phyloP scores from a whole-genome alignment of 1,140 invertebrate species.

The Magallana angulata region DNA sequence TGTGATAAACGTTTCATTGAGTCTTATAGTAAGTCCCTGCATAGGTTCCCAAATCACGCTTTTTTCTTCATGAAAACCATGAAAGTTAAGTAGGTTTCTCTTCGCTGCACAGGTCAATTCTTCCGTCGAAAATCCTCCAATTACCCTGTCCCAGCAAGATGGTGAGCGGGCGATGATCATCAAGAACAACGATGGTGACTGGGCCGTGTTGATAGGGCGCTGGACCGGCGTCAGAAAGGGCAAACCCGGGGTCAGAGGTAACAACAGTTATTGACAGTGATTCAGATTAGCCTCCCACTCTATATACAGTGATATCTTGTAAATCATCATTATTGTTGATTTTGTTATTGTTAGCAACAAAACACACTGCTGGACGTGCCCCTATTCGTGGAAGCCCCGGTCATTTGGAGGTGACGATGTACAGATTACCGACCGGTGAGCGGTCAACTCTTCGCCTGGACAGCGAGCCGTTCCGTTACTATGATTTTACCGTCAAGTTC shows the following conservation, averaged over 20 bases:
- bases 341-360: slow-evolving; percentile 7
- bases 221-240: slow-evolving; percentile 75
- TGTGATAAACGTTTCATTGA: neutral
- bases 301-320: neutral
- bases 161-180: slow-evolving; percentile 77
- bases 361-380: neutral
- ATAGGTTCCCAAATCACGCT: too few relatives aligned
- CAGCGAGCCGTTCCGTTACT: neutral
- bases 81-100: too few relatives aligned
- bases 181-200: slow-evolving; percentile 76
- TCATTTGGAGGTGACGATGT: slow-evolving; percentile 48
- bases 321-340: neutral
- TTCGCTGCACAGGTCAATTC: neutral
- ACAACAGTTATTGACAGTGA: neutral
- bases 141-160: slow-evolving; percentile 64
- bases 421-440: neutral
- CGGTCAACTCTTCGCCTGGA: neutral
- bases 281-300: neutral
- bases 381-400: slow-evolving; percentile 44
- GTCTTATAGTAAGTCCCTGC: too few relatives aligned
- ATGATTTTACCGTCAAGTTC: slow-evolving; percentile 1
- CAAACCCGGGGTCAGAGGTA: slow-evolving; percentile 69
- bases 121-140: neutral
- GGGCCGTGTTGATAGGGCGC: slow-evolving; percentile 72
- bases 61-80: too few relatives aligned